Conservation (phyloP, 2,797 vertebrate species). For the Coregonus suidteri region DNA sequence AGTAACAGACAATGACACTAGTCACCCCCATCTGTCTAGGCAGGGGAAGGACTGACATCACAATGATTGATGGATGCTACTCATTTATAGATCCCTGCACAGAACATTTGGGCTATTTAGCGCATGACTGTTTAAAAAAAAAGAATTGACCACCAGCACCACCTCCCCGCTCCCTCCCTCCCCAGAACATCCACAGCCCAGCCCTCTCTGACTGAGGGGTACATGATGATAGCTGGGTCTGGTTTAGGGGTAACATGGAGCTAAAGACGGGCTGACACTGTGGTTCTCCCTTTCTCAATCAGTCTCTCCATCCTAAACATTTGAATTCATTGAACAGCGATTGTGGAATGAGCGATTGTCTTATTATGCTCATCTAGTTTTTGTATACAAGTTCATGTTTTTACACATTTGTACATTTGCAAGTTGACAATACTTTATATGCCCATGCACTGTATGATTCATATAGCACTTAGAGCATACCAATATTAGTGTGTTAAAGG, state of each 20-base stretch:
- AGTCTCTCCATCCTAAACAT: too few relatives aligned
- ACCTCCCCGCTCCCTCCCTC: neutral
- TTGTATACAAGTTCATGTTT: neutral
- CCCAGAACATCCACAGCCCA: neutral
- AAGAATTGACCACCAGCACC: constrained; percentile 21
- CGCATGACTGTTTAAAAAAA: constrained; percentile 1
- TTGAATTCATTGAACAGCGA: constrained; percentile 57
- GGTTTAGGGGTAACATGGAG: constrained; percentile 15
- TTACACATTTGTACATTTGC: constrained; percentile 53
- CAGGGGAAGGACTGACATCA: constrained; percentile 87
- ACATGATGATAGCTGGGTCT: constrained; percentile 12
- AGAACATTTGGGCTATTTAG: constrained; percentile 61
- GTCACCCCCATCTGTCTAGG: constrained; percentile 88
- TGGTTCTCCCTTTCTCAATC: neutral
- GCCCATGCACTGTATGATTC: constrained; percentile 50
- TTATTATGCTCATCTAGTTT: constrained; percentile 39
- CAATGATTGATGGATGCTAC: constrained; percentile 96
- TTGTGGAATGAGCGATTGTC: constrained; percentile 57
- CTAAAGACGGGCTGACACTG: constrained; percentile 40
- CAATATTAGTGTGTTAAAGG: constrained; percentile 71
- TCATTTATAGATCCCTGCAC: constrained; percentile 87
- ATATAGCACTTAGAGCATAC: constrained; percentile 64
- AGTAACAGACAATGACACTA: constrained; percentile 96
- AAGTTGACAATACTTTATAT: constrained; percentile 84
- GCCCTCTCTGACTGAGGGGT: neutral